Base-by-base conservation (phyloP, 2,888 invertebrate species). In the Campoplex nolae region DNA sequence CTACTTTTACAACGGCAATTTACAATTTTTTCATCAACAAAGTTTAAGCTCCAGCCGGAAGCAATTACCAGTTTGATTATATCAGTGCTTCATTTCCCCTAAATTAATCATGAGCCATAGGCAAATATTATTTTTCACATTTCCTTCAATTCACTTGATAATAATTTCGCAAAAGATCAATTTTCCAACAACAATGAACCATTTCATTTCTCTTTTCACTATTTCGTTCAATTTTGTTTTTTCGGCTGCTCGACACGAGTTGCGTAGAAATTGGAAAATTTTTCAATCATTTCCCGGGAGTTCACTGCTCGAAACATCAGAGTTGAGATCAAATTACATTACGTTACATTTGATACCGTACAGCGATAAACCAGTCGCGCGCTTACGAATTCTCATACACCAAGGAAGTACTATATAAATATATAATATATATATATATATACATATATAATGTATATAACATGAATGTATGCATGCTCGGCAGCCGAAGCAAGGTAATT, bases 401-500 rank as follows among this genome's bases (percentile, higher is more conserved):
- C 35, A 65, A 70, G 67, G 71, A 80, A 71, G 67, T 67, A 23
- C 54, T 48, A 54, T 8, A n/a, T 70, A 67, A 56, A 73, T 9
- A 75, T 68, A 42, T 75, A 32, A 2, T 45, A 62, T 16, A 28
- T 38, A 51, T 68, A 2, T 42, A 62, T 16, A 28, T 68, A 23
- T 32, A 28, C 23, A 23, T 23, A 23, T 68, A 18, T 16, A 68
- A 16, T 42, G 23, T 42, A 78, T 56, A 56, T 45, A 65, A 11
- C 28, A 48, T 62, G 32, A 45, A 28, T 65, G 58, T 71, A 42
- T 48, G 42, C 42, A 38, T 58, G 71, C 65, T n/a, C 74, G 70
- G 65, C 45, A 79, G 79, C 51, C 54, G 65, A 84, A 79, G 83
- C 85, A 84, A 79, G 83, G 70, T 90, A 83, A 89, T 88, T 88